These are phyloP conservation scores for Ptychadena robeensis DNA, from an alignment of 2,797 vertebrate species.

Conservation along the genomic window DNA sequence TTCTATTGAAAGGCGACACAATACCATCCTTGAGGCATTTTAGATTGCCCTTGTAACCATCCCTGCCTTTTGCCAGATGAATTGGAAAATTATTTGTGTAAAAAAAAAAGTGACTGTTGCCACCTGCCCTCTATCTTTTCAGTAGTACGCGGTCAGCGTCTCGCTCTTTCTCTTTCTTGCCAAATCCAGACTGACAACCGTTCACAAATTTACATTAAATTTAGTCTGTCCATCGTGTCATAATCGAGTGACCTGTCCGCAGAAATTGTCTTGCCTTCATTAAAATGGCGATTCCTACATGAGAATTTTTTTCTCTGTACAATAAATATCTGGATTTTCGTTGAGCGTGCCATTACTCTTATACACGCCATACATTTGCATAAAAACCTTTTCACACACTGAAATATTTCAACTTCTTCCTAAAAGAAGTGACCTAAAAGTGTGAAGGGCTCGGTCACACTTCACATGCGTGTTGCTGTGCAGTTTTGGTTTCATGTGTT, in stretches of 20 bases:
- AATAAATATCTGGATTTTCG: neutral
- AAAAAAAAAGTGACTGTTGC: neutral
- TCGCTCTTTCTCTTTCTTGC: neutral
- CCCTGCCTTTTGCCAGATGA: neutral
- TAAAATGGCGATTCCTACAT: neutral
- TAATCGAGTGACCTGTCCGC: neutral
- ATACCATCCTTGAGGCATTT: neutral
- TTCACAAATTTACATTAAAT: neutral
- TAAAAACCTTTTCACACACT: neutral
- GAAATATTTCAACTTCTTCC: neutral
- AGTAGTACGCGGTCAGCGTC: neutral
- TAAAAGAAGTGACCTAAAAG: too few species aligned
- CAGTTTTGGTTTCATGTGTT: too few species aligned
- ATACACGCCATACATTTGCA: neutral
- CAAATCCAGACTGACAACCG: neutral
- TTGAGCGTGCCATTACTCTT: neutral
- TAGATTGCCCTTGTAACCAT: neutral
- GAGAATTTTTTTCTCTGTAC: neutral
- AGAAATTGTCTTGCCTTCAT: neutral
- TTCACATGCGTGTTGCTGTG: too few species aligned
- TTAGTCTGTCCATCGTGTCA: neutral
- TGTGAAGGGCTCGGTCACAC: too few species aligned
- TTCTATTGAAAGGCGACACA: neutral
- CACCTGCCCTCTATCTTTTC: neutral
- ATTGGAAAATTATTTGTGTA: neutral